A percentile compares a stretch with the other conserved stretches of the same genome.
These are phyloP conservation scores for Ennomos quercinarius DNA, from an alignment of 2,888 invertebrate species.

Conservation along the genomic window DNA sequence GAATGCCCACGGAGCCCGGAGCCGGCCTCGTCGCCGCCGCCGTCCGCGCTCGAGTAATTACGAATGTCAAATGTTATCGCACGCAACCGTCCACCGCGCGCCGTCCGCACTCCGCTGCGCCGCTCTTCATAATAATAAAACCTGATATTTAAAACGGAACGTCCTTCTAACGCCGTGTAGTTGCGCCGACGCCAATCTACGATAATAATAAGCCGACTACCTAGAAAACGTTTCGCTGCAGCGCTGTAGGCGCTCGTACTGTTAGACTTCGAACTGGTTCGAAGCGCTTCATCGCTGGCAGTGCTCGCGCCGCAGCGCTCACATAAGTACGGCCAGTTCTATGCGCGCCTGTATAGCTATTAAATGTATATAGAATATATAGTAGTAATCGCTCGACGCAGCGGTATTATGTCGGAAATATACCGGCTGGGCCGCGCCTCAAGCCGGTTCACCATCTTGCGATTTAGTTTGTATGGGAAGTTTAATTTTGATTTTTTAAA, in stretches of 20 bases:
- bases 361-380: slow-evolving; percentile 86
- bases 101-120: slow-evolving; percentile 84
- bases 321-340: slow-evolving; percentile 86
- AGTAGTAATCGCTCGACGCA: slow-evolving; percentile 86
- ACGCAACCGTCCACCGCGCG: slow-evolving; percentile 82
- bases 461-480: slow-evolving; percentile 85
- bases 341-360: slow-evolving; percentile 86
- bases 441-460: slow-evolving; percentile 77
- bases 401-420: slow-evolving; percentile 86
- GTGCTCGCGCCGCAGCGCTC: slow-evolving; percentile 75
- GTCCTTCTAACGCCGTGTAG: slow-evolving; percentile 86
- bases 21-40: slow-evolving; percentile 57
- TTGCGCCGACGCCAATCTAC: slow-evolving; percentile 86
- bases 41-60: slow-evolving; percentile 81
- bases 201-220: slow-evolving; percentile 84
- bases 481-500: slow-evolving; percentile 79
- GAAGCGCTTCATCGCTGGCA: slow-evolving; percentile 73
- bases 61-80: slow-evolving; percentile 86
- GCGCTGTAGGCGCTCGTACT: slow-evolving; percentile 59
- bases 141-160: slow-evolving; percentile 86
- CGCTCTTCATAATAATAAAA: slow-evolving; percentile 86
- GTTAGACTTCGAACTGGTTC: slow-evolving; percentile 56
- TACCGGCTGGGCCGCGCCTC: slow-evolving; percentile 82
- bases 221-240: slow-evolving; percentile 68
- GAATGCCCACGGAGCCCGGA: slow-evolving; percentile 69